Base-by-base conservation (phyloP, 2,113 vertebrate species). In the Hyla sarda region DNA sequence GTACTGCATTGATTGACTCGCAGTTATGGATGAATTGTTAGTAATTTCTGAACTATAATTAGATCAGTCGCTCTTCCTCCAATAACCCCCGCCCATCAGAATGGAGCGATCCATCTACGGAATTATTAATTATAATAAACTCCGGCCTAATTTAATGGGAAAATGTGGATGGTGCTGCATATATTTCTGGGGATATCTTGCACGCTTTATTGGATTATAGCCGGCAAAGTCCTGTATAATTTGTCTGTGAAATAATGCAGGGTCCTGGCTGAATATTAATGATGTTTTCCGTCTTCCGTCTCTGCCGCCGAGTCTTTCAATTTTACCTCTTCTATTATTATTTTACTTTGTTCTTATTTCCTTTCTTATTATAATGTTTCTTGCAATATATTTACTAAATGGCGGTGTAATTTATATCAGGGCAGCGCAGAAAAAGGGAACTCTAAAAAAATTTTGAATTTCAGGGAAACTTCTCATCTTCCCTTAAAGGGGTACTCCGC, bases 201-300 rank as follows among this genome's bases (percentile, higher is more conserved):
- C 50, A 58, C 14, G 75, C 32, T 21, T 78, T 78, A 78, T 78
- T 78, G 30, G 52, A 56, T 78, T 56, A 78, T 56, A 32, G 50
- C 75, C 1, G 52, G 28, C 34, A 37, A 78, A 78, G 34, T 78
- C 75, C 52, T 23, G 75, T 78, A 78, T 58, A 78, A 78, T 77
- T 54, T 52, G 48, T 77, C 5, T 54, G 50, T 75, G 47, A 74
- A 48, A 47, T 45, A 74, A 74, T 74, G 72, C 21, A n/a, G 14
- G 73, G 7, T 37, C 30, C 19, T 34, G 1, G 50, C 52, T 78
- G 75, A 78, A 78, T 78, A 28, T 56, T 56, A 78, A 78, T 56
- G 28, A 13, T 30, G 48, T 13, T 23, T 17, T 32, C 14, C 16
- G 48, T n/a, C 50, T 17, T 32, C 14, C 16, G 48, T n/a, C 50